A percentile compares a stretch with the other conserved stretches of the same genome.
These are phyloP conservation scores for Epizoanthus ramosus DNA, from an alignment of 92 coral and sea anemone species.

Conservation along the genomic window DNA sequence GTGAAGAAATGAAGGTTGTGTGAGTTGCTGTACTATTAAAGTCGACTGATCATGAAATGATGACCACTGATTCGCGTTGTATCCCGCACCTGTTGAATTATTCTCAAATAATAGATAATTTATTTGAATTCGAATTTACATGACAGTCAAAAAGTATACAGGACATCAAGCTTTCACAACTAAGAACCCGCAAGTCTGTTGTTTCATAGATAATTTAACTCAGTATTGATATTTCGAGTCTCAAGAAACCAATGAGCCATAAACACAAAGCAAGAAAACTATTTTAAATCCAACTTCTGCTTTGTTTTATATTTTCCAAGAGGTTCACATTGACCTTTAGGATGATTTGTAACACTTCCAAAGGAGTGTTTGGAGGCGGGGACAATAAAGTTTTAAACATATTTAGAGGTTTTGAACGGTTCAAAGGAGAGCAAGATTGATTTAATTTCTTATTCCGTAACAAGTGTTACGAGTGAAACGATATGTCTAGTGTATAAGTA, in stretches of 20 bases:
- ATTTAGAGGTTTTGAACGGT: not conserved
- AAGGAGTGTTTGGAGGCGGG: not conserved
- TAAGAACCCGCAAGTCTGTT: not conserved
- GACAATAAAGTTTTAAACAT: not conserved
- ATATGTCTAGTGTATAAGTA: not conserved
- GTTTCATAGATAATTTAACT: not conserved
- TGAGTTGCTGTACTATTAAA: too few relatives aligned
- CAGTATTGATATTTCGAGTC: not conserved
- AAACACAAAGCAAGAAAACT: not conserved
- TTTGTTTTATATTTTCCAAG: not conserved
- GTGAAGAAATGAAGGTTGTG: too few relatives aligned
- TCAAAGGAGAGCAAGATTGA: not conserved
- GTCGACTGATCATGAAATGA: too few relatives aligned
- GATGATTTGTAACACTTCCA: conserved; percentile 1
- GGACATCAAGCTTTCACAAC: not conserved
- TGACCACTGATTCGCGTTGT: not conserved
- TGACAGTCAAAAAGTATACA: not conserved
- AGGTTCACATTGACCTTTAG: not conserved
- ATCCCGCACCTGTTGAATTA: not conserved
- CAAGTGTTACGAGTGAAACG: not conserved
- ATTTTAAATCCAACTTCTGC: not conserved
- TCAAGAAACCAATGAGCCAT: not conserved
- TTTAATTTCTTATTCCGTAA: not conserved
- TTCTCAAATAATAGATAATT: not conserved
- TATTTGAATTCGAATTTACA: not conserved